phyloP scores from a whole-genome alignment of 2,113 vertebrate species.

The Meles meles region DNA sequence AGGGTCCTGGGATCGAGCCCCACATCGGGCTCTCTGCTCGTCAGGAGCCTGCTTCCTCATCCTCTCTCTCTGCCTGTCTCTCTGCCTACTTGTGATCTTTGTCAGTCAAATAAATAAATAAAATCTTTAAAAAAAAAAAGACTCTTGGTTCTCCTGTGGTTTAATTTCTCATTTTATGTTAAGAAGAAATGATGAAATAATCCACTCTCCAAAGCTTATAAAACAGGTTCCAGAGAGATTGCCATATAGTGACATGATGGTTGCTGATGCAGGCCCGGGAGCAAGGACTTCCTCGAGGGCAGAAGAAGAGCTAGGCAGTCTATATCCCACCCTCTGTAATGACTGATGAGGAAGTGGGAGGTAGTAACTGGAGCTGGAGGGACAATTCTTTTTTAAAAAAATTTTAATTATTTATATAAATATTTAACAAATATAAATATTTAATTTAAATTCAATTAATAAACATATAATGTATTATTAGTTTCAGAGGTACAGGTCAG shows the following conservation, averaged over 20 bases:
- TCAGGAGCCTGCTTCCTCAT: no score
- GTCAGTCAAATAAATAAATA: no score
- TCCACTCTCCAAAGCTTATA: background rate
- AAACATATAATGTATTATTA: background rate
- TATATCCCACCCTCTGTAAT: background rate
- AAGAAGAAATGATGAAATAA: background rate
- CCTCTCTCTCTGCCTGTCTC: no score
- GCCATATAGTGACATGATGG: background rate
- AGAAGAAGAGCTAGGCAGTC: background rate
- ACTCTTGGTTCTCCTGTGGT: background rate
- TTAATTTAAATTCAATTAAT: background rate
- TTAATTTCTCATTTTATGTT: background rate
- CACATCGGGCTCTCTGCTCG: no score
- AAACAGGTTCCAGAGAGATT: background rate
- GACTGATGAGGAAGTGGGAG: background rate
- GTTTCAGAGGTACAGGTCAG: background rate
- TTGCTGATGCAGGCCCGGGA: background rate
- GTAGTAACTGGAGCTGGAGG: background rate
- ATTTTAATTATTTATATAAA: no score
- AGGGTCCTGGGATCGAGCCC: no score
- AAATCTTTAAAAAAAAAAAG: no score
- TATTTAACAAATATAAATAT: no score
- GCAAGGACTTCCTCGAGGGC: background rate
- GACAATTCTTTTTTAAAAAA: background rate
- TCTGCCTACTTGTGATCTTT: no score